These are phyloP conservation scores for Psittacula echo DNA, from an alignment of 2,797 vertebrate genomes.

Conservation along the genomic window DNA sequence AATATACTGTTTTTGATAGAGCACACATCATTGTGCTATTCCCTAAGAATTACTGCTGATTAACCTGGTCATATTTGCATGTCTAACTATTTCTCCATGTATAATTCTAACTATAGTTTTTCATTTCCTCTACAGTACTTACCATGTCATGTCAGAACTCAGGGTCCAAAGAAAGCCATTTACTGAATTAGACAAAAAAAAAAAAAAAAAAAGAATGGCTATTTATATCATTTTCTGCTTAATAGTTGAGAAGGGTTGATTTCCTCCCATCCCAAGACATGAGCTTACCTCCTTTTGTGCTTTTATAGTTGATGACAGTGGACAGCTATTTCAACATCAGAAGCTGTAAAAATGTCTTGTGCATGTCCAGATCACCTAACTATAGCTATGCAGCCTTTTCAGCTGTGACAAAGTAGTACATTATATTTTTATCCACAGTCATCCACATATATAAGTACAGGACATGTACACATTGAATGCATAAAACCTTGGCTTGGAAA, in stretches of 20 bases:
- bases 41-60: background rate
- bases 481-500: background rate
- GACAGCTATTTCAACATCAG: background rate
- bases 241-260: background rate
- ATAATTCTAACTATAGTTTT: background rate
- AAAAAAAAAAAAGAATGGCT: background rate
- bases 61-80: background rate
- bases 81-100: background rate
- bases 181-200: background rate
- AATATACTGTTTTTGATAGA: background rate
- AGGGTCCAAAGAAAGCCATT: background rate
- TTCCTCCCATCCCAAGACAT: background rate
- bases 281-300: background rate
- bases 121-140: background rate
- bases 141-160: background rate
- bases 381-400: background rate
- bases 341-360: background rate
- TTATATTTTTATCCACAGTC: background rate
- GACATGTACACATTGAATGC: background rate
- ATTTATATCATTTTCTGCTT: background rate
- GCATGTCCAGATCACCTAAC: background rate
- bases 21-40: background rate
- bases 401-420: background rate
- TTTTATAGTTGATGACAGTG: background rate
- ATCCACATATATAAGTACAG: rapidly evolving